phyloP scores from a whole-genome alignment of 2,113 vertebrate species.

The Acrocephalus arundinaceus region DNA sequence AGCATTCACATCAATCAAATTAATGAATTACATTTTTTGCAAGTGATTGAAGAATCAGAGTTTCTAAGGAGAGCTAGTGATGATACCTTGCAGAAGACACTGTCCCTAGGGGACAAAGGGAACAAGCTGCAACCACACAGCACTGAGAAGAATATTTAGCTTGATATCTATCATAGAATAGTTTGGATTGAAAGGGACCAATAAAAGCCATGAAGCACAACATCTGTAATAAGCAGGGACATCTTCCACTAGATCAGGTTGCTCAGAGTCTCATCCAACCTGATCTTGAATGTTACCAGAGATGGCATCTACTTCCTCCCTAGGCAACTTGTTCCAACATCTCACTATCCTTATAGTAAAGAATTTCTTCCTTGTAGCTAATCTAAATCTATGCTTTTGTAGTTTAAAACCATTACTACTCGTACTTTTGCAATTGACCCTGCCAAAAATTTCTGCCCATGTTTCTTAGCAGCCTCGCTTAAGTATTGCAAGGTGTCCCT shows the following conservation, averaged over 20 bases:
- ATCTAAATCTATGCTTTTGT: neutral
- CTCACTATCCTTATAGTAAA: neutral
- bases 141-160: neutral
- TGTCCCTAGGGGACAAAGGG: neutral
- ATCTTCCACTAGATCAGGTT: neutral
- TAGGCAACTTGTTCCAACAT: neutral
- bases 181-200: neutral
- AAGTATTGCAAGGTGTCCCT: neutral
- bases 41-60: neutral
- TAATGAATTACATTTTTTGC: neutral
- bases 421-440: neutral
- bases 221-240: neutral
- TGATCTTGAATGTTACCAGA: neutral
- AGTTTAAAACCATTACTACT: neutral
- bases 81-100: neutral
- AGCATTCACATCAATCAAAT: neutral
- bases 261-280: accelerated
- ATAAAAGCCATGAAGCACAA: neutral
- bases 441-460: neutral
- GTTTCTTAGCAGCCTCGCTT: neutral
- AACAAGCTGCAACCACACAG: neutral
- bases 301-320: neutral
- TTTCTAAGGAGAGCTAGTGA: neutral
- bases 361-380: neutral
- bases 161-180: neutral